These are phyloP conservation scores for Perca fluviatilis DNA, from an alignment of 2,113 vertebrate genomes.

Conservation along the genomic window DNA sequence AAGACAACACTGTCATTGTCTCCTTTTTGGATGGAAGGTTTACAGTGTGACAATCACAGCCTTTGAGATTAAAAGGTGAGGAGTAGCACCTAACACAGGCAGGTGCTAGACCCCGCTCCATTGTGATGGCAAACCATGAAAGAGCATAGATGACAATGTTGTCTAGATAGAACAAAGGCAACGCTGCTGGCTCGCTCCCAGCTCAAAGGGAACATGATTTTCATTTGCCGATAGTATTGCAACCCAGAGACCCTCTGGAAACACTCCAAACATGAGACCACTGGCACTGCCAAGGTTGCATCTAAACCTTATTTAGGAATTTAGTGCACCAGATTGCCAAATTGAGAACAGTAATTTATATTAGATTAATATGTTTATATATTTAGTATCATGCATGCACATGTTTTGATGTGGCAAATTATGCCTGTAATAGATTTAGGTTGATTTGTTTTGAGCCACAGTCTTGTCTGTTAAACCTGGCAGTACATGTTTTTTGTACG, in stretches of 20 bases:
- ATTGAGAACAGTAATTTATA: conserved; percentile 21
- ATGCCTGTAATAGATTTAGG: background rate
- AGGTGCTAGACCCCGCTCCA: conserved; percentile 1
- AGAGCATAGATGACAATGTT: conserved; percentile 56
- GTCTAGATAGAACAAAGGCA: conserved; percentile 50
- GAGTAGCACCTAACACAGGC: conserved; percentile 49
- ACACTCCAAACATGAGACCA: conserved; percentile 52
- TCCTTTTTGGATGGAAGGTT: background rate
- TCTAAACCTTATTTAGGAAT: conserved; percentile 35
- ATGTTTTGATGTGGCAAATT: background rate
- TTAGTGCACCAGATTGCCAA: conserved; percentile 6
- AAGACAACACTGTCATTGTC: conserved; percentile 40
- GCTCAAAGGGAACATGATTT: conserved; percentile 56
- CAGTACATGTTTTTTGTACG: conserved; percentile 16
- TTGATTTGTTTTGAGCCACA: conserved; percentile 6
- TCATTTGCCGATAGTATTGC: conserved; percentile 49
- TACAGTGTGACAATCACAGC: conserved; percentile 24
- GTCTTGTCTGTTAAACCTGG: background rate
- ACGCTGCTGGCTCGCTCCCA: conserved; percentile 43
- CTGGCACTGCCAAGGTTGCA: conserved; percentile 39
- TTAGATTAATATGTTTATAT: conserved; percentile 23
- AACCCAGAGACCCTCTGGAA: conserved; percentile 54
- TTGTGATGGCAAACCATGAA: conserved; percentile 34
- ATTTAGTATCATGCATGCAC: background rate
- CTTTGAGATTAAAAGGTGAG: conserved; percentile 50